Conservation (phyloP, 2,888 invertebrate species). For the Megastigmus dorsalis region DNA sequence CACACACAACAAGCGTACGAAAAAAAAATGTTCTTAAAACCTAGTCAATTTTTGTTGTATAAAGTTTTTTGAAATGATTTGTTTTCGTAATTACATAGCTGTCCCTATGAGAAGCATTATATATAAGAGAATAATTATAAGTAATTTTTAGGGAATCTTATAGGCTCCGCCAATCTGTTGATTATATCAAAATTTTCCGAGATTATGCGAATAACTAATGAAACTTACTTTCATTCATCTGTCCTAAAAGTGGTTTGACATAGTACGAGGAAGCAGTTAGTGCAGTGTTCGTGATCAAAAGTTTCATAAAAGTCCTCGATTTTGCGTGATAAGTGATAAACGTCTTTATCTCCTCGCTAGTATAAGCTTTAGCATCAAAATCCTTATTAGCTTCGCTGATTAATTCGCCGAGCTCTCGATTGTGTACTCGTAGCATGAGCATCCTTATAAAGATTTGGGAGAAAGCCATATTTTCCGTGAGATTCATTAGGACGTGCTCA, state of each 20-base stretch:
- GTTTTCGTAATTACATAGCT: too few species aligned
- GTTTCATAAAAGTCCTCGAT: conserved; percentile 62
- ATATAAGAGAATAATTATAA: too few species aligned
- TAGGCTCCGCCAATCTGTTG: too few species aligned
- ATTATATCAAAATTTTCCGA: too few species aligned
- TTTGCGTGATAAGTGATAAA: conserved; percentile 60
- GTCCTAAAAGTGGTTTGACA: conserved; percentile 62
- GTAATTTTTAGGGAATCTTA: too few species aligned
- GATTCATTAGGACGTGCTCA: conserved; percentile 65
- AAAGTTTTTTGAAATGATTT: too few species aligned
- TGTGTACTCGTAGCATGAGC: conserved; percentile 62
- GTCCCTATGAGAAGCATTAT: too few species aligned
- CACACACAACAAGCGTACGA: too few species aligned
- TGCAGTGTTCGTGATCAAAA: conserved; percentile 61
- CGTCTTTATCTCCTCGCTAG: conserved; percentile 55
- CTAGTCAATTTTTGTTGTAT: too few species aligned
- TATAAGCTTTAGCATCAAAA: conserved; percentile 59
- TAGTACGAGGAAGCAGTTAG: conserved; percentile 64
- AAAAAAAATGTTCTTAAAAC: too few species aligned
- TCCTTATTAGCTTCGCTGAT: conserved; percentile 61
- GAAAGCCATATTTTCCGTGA: conserved; percentile 66
- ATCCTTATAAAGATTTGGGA: conserved; percentile 64
- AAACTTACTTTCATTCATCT: conserved; percentile 56
- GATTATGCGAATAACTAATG: too few species aligned
- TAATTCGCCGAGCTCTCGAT: conserved; percentile 58